Conservation (phyloP, 2,113 vertebrate species). For the Ceratotherium simum region DNA sequence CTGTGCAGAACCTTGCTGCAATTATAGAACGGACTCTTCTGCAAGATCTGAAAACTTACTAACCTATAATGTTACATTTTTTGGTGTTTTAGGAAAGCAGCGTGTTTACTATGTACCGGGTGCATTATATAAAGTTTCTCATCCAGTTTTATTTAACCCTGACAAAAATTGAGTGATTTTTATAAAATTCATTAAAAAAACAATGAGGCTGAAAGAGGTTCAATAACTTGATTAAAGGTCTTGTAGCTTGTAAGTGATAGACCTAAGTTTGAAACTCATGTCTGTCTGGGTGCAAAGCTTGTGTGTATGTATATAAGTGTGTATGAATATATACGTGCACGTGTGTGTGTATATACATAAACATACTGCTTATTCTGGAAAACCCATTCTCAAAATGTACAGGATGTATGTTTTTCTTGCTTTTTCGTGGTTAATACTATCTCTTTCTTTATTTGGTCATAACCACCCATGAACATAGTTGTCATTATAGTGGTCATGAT, state of each 20-base stretch:
- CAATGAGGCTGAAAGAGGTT: neutral
- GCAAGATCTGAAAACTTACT: neutral
- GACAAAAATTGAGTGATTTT: neutral
- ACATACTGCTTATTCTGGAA: neutral
- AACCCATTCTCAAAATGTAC: neutral
- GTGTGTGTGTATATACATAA: neutral
- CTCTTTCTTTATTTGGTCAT: neutral
- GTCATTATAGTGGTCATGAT: neutral
- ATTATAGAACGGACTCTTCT: neutral
- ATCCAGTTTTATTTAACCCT: conserved; percentile 8
- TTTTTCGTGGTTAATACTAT: neutral
- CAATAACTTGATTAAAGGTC: neutral
- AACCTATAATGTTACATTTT: neutral
- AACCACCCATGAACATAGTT: neutral
- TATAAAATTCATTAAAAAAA: conserved; percentile 1
- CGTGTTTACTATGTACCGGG: neutral
- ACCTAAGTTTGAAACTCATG: neutral
- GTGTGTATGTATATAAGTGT: neutral
- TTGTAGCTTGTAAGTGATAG: neutral
- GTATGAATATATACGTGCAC: neutral
- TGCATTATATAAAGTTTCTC: neutral
- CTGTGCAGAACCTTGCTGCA: neutral
- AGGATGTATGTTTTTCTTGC: neutral
- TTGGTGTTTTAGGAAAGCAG: conserved; percentile 2
- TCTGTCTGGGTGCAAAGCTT: neutral